These are phyloP conservation scores for Sphaeramia orbicularis DNA, from an alignment of 2,797 vertebrate genomes.

Conservation along the genomic window DNA sequence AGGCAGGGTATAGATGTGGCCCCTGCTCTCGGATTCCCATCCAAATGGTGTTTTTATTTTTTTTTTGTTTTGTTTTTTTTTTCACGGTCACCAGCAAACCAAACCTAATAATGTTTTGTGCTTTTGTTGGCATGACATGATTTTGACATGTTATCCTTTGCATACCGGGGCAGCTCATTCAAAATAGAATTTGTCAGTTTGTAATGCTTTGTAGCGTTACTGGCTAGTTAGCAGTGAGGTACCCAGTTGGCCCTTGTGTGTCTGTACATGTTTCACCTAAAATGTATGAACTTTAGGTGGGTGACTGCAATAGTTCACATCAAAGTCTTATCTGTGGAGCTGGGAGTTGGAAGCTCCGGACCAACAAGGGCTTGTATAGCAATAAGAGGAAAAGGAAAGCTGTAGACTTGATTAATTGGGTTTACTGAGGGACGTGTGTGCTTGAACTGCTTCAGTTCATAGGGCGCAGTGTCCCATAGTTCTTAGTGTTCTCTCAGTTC, in stretches of 20 bases:
- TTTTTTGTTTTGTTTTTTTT: too few species aligned
- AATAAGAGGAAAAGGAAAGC: slow-evolving; percentile 48
- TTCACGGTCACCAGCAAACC: slow-evolving; percentile 43
- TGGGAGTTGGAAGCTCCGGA: slow-evolving; percentile 41
- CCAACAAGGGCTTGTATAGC: slow-evolving; percentile 25
- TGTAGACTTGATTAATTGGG: slow-evolving; percentile 59
- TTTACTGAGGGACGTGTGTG: slow-evolving; percentile 37
- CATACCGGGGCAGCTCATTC: slow-evolving; percentile 44
- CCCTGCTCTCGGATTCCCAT: slow-evolving; percentile 40
- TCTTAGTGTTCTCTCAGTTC: slow-evolving; percentile 40
- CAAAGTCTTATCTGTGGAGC: slow-evolving; percentile 29
- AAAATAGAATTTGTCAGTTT: slow-evolving; percentile 47
- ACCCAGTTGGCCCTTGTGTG: slow-evolving; percentile 35
- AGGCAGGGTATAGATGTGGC: slow-evolving; percentile 34
- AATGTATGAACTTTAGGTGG: slow-evolving; percentile 39
- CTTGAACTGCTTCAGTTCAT: slow-evolving; percentile 42
- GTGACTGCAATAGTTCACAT: slow-evolving; percentile 26
- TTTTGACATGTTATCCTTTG: slow-evolving; percentile 35
- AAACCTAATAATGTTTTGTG: slow-evolving; percentile 41
- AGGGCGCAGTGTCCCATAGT: slow-evolving; percentile 15
- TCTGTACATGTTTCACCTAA: slow-evolving; percentile 52
- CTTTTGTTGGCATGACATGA: slow-evolving; percentile 46
- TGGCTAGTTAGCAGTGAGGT: slow-evolving; percentile 43
- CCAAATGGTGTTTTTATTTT: slow-evolving; percentile 22
- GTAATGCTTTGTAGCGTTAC: slow-evolving; percentile 45